A percentile compares a stretch with the other conserved stretches of the same genome.
Evolutionary conservation across 2,113 vertebrate species (phyloP).

Genomic region (Neoarius graeffei): DNA sequence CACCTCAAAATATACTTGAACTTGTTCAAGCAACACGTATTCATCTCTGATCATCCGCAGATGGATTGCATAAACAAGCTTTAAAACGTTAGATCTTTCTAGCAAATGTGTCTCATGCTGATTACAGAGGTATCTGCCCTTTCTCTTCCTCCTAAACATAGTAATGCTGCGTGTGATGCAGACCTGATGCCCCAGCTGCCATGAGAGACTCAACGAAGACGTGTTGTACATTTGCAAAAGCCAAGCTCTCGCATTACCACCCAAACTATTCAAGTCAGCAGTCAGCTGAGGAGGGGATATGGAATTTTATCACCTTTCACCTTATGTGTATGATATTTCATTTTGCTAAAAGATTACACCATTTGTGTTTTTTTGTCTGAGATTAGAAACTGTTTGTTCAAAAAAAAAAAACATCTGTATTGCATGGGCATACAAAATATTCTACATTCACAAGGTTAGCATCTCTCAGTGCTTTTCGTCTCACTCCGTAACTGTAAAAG

Average conservation of each 20-base stretch:
- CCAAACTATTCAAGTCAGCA: slow-evolving; percentile 27
- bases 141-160: slow-evolving; percentile 34
- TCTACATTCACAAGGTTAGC: background rate
- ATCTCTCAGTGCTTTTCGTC: background rate
- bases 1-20: background rate
- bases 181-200: slow-evolving; percentile 27
- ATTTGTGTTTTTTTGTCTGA: background rate
- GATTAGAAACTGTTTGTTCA: background rate
- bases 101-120: background rate
- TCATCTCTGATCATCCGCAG: background rate
- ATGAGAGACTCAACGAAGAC: background rate
- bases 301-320: slow-evolving; percentile 28
- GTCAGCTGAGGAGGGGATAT: slow-evolving; percentile 16
- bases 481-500: background rate
- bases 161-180: slow-evolving; percentile 5
- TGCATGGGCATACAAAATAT: background rate
- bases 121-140: slow-evolving; percentile 28
- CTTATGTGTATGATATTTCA: background rate
- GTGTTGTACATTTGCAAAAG: background rate
- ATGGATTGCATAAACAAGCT: background rate
- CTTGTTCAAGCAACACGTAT: background rate
- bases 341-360: background rate
- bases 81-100: background rate
- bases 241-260: slow-evolving; percentile 37
- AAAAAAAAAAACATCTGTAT: background rate